phyloP scores from a whole-genome alignment of 2,113 vertebrate species.

The Tyto alba region DNA sequence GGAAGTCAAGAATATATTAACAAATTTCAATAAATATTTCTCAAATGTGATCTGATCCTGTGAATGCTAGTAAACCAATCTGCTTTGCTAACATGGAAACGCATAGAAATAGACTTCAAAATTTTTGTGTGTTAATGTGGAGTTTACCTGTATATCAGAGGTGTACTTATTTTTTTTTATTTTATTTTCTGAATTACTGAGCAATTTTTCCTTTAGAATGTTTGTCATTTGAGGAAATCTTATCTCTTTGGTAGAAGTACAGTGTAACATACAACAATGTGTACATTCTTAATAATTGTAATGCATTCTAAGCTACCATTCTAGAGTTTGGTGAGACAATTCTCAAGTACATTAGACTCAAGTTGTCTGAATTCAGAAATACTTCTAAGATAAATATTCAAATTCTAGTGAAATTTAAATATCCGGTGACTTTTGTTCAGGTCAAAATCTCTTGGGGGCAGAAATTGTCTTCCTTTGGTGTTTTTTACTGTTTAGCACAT shows the following conservation, averaged over 20 bases:
- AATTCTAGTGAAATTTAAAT: not conserved
- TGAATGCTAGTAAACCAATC: not conserved
- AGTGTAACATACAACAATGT: not conserved
- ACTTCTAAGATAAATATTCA: not conserved
- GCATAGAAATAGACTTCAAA: not conserved
- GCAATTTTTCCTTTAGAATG: not conserved
- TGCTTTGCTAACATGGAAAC: not conserved
- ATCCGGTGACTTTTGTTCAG: not conserved
- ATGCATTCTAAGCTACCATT: not conserved
- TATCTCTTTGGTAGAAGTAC: not conserved
- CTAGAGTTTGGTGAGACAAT: not conserved
- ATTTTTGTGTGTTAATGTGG: not conserved
- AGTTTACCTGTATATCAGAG: not conserved
- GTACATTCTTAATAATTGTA: not conserved
- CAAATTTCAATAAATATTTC: not conserved
- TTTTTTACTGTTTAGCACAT: not conserved
- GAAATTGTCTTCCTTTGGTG: not conserved
- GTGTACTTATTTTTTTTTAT: not conserved
- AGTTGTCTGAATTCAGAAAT: not conserved
- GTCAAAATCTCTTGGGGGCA: not conserved
- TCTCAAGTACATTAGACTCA: not conserved
- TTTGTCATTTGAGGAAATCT: not conserved
- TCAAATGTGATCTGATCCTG: not conserved
- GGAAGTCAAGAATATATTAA: not conserved
- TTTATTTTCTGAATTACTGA: not conserved